Base-by-base conservation (phyloP, 2,113 vertebrate genomes). In the Percopsis transmontana region DNA sequence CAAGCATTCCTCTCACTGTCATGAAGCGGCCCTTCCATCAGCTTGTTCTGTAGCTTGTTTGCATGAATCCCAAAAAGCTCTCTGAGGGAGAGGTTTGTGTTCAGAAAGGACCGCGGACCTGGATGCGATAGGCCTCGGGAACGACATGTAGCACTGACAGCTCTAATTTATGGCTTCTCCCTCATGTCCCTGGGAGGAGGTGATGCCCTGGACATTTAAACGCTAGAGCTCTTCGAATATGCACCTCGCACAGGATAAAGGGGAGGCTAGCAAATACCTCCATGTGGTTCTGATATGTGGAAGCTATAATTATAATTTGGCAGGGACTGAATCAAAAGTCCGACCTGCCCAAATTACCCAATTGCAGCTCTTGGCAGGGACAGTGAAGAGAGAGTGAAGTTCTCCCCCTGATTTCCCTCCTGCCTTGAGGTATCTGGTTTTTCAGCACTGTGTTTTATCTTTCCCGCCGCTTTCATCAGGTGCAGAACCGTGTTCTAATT, bases 261-360 rank as follows among this genome's bases (percentile, higher is more conserved):
- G 53, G 51, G 62, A 67, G 58, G 27, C 57, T 72, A 62, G 58
- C 53, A 51, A 66, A 59, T 65, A n/a, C 4, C 65, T 73, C 73
- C 85, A 84, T 88, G 86, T 88, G 84, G 76, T 89, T 91, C 81
- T 90, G 86, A 90, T 89, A 88, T 74, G 59, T 64, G 53, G 69
- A 70, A 77, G 82, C 75, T 75, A 58, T 82, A 68, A 87, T 88
- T 80, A 82, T 82, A 85, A 89, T 88, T 84, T 77, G 80, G 76
- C 81, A 65, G 50, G 63, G 69, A 68, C 73, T 76, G 82, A 87
- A 85, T 85, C 81, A 72, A 78, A 82, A 65, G 45, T 84, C 76
- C 74, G 82, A 85, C 77, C 73, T 87, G 79, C 72, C 74, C 73
- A 81, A 89, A 88, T 86, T 74, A 86, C 81, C 79, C 76, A 76